These are phyloP conservation scores for Agrotis segetum DNA, from an alignment of 2,888 invertebrate genomes.

Conservation along the genomic window DNA sequence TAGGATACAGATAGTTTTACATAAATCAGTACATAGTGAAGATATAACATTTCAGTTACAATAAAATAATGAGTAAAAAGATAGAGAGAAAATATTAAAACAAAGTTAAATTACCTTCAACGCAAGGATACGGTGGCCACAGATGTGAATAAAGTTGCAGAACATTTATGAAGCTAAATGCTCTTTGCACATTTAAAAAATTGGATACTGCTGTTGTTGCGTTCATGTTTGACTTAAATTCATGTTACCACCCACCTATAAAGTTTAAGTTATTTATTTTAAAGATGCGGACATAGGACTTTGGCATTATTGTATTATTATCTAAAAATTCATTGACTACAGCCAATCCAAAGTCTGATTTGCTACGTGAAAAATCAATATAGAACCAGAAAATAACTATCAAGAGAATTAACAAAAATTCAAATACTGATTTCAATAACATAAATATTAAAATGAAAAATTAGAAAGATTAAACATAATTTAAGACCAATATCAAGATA, in stretches of 20 bases:
- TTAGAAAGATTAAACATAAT: not conserved
- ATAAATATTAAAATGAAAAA: not conserved
- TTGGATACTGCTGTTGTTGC: conserved; percentile 7
- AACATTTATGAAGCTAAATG: conserved; percentile 1
- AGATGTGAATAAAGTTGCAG: conserved; percentile 5
- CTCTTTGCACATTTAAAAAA: conserved; percentile 9
- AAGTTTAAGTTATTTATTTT: not conserved
- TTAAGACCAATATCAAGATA: not conserved
- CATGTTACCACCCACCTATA: not conserved
- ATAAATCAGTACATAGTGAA: too few relatives aligned
- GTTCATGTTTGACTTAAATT: conserved; percentile 4
- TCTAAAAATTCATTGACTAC: too few relatives aligned
- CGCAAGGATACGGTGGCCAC: conserved; percentile 13
- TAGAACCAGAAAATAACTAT: too few relatives aligned
- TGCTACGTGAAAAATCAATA: too few relatives aligned
- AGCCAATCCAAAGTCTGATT: too few relatives aligned
- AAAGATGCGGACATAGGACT: too few relatives aligned
- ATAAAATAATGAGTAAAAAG: too few relatives aligned
- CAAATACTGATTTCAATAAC: not conserved
- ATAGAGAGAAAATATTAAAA: not conserved
- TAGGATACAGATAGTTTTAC: too few relatives aligned
- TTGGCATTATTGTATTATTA: too few relatives aligned
- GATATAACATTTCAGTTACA: too few relatives aligned
- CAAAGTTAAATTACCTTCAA: conserved; percentile 5
- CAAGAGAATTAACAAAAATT: too few relatives aligned